Base-by-base conservation (phyloP, 1,140 invertebrate genomes). In the Ceratina calcarata region DNA sequence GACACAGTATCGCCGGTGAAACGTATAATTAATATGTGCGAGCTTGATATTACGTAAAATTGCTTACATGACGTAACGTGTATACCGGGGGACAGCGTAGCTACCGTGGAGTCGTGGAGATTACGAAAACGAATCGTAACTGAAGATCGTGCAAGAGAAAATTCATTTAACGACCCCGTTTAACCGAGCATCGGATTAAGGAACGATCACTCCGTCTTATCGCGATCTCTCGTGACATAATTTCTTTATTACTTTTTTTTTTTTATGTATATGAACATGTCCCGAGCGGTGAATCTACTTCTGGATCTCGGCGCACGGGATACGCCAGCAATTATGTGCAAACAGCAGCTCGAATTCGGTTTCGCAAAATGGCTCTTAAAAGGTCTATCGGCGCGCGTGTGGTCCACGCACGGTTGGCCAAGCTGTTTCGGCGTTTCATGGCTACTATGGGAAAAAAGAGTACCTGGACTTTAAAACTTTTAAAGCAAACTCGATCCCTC, bases 361-460 rank as follows among this genome's bases (percentile, higher is more conserved):
- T 86, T 86, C 80, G 80, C 78, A 84, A 86, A 69, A 84, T 72
- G 77, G 71, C 66, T 76, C 53, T 82, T 85, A 82, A 69, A 82
- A 61, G 60, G 69, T 78, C 83, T 86, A 75, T 83, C 70, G 69
- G 62, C 71, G 74, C 78, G 82, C 81, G 86, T 87, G 86, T 87
- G 86, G 86, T 87, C 86, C 61, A n/a, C n/a, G 55, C 83, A 62
- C 78, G 70, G 76, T 57, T 76, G 83, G 61, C 55, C 37, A 45
- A 83, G 77, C 71, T 66, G 71, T 84, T 84, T 83, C 45, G 51
- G 0, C 32, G 51, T 58, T 66, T 32, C 22, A 27, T 15, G 13
- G 37, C 65, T 68, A 55, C 60, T n/a, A 49, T 24, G 16, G 18
- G 32, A 60, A 15, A 51, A 53, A 6, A 32, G 18, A 13, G 20